Evolutionary conservation across 2,888 invertebrate genomes (phyloP), one percentile per base, ranked within the genome.

Genomic region (Agrilus cyanescens): DNA sequence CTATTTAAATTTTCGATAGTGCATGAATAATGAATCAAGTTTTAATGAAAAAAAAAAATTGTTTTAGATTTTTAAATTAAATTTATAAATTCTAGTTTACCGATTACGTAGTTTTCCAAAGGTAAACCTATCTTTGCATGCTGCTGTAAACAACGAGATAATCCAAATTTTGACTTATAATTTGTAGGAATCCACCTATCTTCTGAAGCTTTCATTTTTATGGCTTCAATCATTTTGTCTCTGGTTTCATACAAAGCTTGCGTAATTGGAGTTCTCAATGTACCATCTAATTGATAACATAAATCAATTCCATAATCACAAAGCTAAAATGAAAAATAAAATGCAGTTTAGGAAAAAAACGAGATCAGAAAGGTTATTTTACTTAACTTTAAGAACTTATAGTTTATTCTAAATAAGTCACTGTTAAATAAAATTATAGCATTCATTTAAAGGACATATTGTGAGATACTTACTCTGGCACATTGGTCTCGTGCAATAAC

Each of bases 141-240:
- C 61, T 85, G 85, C 46, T 73, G 72, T 50, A 84, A 64, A 60
- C 80, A 82, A 61, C 81, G 79, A 46, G 73, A 72, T 15, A 85
- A 71, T 42, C 76, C 79, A 14, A 74, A 73, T 65, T 81, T 81
- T 6, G 82, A 82, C 53, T 82, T 78, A 61, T 88, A 76, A 65
- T 89, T 86, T 40, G 78, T 76, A 1, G 88, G 87, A 30, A 81
- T 78, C 89, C 93, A 93, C 50, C 78, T 79, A 57, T 94, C 93
- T 62, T 93, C 91, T 41, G 78, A 66, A 5, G 81, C 75, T 55
- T 78, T 75, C 43, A 80, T 69, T 64, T 85, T 86, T 53, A 89
- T 79, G 0, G 85, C 83, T 60, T 93, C 91, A 13, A 85, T 72
- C 51, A 85, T 74, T 61, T 88, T 89, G 51, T 87, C 85, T 52